Evolutionary conservation across 2,888 invertebrate species (phyloP).

Genomic region (Lasioglossum marginatum): DNA sequence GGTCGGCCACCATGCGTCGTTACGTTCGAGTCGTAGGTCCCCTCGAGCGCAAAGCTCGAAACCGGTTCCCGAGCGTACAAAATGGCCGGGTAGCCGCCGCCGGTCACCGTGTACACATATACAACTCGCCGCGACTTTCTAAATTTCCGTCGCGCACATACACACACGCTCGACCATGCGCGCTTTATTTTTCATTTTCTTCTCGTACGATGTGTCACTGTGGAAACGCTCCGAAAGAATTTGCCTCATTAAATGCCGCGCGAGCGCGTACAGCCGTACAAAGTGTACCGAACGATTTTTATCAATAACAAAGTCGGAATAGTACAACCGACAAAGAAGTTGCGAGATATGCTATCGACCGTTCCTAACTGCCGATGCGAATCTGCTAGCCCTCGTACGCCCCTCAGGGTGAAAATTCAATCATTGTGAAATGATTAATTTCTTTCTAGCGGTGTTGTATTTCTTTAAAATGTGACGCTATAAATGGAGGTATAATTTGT

Average conservation of each 20-base stretch:
- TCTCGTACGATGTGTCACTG: slow-evolving; percentile 31
- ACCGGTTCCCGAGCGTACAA: slow-evolving; percentile 66
- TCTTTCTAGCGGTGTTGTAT: not conserved
- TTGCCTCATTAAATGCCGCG: slow-evolving; percentile 33
- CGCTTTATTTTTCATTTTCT: slow-evolving; percentile 50
- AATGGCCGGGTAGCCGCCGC: slow-evolving; percentile 57
- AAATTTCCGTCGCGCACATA: slow-evolving; percentile 66
- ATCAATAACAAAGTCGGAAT: not conserved
- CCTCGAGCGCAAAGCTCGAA: slow-evolving; percentile 68
- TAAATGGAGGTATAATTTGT: too few relatives aligned
- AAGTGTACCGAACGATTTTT: not conserved
- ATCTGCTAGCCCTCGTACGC: not conserved
- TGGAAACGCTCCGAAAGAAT: slow-evolving; percentile 33
- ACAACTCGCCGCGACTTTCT: slow-evolving; percentile 66
- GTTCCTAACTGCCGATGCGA: not conserved
- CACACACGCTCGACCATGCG: slow-evolving; percentile 8
- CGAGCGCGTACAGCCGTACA: not conserved
- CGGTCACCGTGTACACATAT: slow-evolving; percentile 42
- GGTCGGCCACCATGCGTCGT: slow-evolving; percentile 71
- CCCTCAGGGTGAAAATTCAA: not conserved
- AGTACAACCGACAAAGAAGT: not conserved
- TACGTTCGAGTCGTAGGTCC: slow-evolving; percentile 70
- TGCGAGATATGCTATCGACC: not conserved
- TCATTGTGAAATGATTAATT: not conserved
- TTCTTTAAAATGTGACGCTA: not conserved